A percentile compares a stretch with the other conserved stretches of the same genome.
Conservation (phyloP, 2,797 vertebrate species). For the Pseudomugil gertrudae region DNA sequence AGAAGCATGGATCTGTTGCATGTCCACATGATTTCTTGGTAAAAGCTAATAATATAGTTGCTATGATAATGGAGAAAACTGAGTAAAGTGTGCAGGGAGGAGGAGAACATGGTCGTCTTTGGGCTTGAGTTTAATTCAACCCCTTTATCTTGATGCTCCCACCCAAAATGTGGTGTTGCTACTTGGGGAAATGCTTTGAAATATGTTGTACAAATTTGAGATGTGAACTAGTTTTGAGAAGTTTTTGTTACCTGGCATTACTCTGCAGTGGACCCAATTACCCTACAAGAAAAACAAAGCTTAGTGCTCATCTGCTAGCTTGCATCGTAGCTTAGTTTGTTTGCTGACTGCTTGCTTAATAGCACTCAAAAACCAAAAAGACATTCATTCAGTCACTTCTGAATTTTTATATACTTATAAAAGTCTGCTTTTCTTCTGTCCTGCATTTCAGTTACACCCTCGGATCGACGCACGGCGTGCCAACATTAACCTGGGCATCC, state of each 20-base stretch:
- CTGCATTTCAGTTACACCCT: conserved; percentile 87
- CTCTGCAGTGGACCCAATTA: too few relatives aligned
- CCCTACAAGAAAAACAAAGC: too few relatives aligned
- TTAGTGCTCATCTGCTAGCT: neutral
- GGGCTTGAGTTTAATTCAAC: neutral
- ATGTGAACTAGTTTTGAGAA: too few relatives aligned
- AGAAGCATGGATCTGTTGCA: neutral
- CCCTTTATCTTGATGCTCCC: neutral
- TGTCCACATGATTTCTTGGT: neutral
- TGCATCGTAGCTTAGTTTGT: too few relatives aligned
- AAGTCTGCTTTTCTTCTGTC: neutral
- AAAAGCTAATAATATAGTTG: too few relatives aligned
- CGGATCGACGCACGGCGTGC: conserved; percentile 91
- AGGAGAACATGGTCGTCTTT: neutral
- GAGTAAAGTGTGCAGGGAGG: neutral
- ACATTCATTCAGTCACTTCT: neutral
- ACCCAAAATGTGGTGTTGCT: too few relatives aligned
- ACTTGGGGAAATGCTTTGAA: too few relatives aligned
- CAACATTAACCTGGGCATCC: conserved; percentile 95
- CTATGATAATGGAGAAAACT: neutral
- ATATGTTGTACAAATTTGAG: too few relatives aligned
- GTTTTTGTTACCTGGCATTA: too few relatives aligned
- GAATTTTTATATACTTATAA: neutral
- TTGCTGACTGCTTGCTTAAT: neutral
- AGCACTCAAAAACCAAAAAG: too few relatives aligned